Evolutionary conservation across 2,113 vertebrate species (phyloP).

Genomic region (Cyanistes caeruleus): DNA sequence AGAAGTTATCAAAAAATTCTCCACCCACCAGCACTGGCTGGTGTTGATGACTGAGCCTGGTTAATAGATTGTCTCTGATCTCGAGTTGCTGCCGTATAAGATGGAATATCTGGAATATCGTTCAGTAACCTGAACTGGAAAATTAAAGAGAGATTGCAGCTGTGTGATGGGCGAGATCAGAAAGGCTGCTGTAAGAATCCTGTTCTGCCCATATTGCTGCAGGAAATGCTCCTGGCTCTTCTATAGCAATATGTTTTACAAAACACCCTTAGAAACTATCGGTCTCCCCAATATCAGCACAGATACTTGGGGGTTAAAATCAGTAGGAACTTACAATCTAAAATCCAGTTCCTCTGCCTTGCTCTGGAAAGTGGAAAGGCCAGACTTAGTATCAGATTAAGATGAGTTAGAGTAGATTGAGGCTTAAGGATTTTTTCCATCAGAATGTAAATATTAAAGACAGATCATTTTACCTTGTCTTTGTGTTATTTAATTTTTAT

Average conservation of each 20-base stretch:
- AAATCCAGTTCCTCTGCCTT: background rate
- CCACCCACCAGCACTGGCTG: background rate
- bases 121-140: slow-evolving; percentile 4
- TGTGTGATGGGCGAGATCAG: background rate
- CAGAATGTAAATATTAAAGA: background rate
- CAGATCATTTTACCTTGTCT: background rate
- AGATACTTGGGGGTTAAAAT: background rate
- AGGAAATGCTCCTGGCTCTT: background rate
- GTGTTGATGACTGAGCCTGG: background rate
- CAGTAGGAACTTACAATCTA: background rate
- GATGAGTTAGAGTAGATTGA: background rate
- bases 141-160: background rate
- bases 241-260: background rate
- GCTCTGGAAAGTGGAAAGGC: background rate
- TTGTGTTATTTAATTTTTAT: slow-evolving; percentile 35
- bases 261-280: background rate
- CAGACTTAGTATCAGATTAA: background rate
- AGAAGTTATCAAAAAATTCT: background rate
- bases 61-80: background rate
- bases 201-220: background rate
- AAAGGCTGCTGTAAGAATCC: background rate
- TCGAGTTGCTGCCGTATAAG: background rate
- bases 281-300: background rate
- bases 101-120: background rate
- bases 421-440: background rate